phyloP scores from a whole-genome alignment of 2,113 vertebrate genomes.

The Motacilla alba region DNA sequence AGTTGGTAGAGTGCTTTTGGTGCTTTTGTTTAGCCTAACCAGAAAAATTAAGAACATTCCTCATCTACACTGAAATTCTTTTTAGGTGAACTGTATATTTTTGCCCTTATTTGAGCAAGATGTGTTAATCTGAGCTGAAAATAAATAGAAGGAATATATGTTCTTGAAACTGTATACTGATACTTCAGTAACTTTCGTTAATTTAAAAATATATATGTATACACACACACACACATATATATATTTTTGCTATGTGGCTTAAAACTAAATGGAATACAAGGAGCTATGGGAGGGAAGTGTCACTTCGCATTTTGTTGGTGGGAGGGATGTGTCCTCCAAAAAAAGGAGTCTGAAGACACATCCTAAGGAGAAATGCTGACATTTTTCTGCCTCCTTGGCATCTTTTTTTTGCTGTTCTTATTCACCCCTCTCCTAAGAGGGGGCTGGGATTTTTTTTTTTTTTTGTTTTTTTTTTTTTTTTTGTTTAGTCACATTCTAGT shows the following conservation, averaged over 20 bases:
- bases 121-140: neutral
- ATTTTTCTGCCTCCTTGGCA: neutral
- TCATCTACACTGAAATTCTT: neutral
- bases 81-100: neutral
- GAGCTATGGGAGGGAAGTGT: neutral
- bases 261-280: neutral
- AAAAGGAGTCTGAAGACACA: neutral
- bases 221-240: accelerated
- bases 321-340: neutral
- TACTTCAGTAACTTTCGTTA: neutral
- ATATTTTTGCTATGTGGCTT: neutral
- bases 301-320: neutral
- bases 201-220: neutral
- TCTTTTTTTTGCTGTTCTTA: neutral
- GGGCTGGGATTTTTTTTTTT: neutral
- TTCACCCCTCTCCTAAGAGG: neutral
- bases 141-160: neutral
- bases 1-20: neutral
- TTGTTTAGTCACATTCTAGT: neutral
- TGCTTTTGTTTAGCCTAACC: neutral
- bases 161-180: neutral
- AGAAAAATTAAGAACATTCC: neutral
- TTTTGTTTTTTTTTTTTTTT: neutral
- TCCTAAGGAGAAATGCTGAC: neutral
- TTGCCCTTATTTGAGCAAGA: neutral